These are phyloP conservation scores for Trematocara stigmaticum DNA, from an alignment of 2,113 vertebrate species.

Conservation along the genomic window DNA sequence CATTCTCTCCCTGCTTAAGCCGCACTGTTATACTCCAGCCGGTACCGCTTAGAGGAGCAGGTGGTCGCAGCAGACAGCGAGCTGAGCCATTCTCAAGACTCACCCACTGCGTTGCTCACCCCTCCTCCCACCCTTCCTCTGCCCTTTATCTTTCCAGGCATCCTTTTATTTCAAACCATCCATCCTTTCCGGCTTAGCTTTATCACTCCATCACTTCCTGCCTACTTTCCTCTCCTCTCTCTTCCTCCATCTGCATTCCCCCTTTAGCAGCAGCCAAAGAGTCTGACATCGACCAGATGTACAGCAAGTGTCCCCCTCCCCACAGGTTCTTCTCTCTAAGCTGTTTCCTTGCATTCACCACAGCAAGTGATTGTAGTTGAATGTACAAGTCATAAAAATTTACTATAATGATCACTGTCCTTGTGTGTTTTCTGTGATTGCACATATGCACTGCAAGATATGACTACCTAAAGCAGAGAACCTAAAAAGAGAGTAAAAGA, in stretches of 20 bases:
- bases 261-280: conserved; percentile 10
- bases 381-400: background rate
- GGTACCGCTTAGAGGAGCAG: conserved; percentile 41
- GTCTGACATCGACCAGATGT: conserved; percentile 49
- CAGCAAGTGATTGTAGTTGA: background rate
- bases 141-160: conserved; percentile 23
- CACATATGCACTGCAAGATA: background rate
- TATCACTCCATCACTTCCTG: background rate
- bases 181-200: background rate
- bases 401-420: background rate
- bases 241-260: background rate
- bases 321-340: background rate
- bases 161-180: conserved; percentile 14
- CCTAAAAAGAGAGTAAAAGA: background rate
- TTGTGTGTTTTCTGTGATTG: background rate
- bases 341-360: background rate
- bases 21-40: conserved; percentile 12
- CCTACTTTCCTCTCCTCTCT: background rate
- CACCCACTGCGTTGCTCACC: background rate
- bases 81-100: conserved; percentile 23
- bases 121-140: background rate
- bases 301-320: background rate
- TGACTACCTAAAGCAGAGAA: background rate
- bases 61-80: conserved; percentile 33
- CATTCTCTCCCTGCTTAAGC: background rate